These are phyloP conservation scores for Elaphurus davidianus DNA, from an alignment of 2,113 vertebrate genomes.

Conservation along the genomic window DNA sequence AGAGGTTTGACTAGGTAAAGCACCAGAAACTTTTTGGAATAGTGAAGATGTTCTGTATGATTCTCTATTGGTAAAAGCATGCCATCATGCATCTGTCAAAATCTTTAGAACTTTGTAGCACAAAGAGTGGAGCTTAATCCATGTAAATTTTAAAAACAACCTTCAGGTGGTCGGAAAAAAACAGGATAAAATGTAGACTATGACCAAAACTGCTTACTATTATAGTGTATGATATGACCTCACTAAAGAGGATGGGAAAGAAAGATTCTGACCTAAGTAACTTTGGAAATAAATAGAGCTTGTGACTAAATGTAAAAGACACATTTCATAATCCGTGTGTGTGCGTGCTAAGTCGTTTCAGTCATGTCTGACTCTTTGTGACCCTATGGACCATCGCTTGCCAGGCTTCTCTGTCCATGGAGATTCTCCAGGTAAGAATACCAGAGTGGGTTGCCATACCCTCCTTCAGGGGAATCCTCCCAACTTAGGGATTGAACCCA, in stretches of 20 bases:
- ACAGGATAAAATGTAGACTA: not conserved
- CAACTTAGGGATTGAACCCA: not conserved
- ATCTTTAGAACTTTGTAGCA: not conserved
- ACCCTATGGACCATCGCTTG: not conserved
- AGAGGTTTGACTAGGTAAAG: not conserved
- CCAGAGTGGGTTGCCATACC: not conserved
- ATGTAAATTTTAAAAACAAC: not conserved
- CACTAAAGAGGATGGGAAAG: not conserved
- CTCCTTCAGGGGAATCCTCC: not conserved
- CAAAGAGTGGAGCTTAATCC: not conserved
- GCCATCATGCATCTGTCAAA: not conserved
- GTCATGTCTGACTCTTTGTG: not conserved
- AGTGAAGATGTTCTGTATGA: not conserved
- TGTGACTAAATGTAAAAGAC: not conserved
- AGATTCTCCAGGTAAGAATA: not conserved
- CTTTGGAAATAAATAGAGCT: not conserved
- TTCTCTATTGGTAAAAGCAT: not conserved
- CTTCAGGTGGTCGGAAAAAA: not conserved
- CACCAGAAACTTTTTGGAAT: not conserved
- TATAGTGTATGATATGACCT: not conserved
- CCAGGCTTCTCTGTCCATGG: not conserved
- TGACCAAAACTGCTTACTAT: not conserved
- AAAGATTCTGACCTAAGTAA: not conserved
- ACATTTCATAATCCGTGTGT: not conserved
- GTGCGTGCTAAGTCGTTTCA: accelerated